Evolutionary conservation across 2,113 vertebrate species (phyloP), one percentile per base, ranked within the genome.

Genomic region (Phodopus roborovskii): DNA sequence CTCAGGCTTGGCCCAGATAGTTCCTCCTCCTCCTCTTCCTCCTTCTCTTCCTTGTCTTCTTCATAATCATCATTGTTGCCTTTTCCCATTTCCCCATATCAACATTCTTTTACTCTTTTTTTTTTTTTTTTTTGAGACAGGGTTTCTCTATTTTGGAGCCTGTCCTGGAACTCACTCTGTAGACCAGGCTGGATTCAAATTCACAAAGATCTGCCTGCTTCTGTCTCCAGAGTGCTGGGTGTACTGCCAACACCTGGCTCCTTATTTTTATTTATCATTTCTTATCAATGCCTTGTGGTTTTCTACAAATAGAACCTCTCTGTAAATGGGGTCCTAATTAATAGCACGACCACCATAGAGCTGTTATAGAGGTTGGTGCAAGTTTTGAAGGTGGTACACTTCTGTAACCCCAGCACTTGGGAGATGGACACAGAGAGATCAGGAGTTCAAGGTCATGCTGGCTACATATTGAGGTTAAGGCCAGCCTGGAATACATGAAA

Each of bases 181-280:
- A 13, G 53, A 56, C 53, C 53, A 56, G 53, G 53, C 53, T 56
- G 53, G 53, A 56, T 12, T 56, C 13, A 15, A 56, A 56, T 12
- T 56, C 53, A 56, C 53, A 56, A 56, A 56, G 12, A 56, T 56
- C 12, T 56, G 53, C 53, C 53, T 56, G 53, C 53, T 12, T 56
- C 53, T 56, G 53, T 12, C 53, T 56, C 12, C 9, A 3, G 53
- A 56, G 53, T 56, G 12, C 53, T 56, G 53, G 53, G 53, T 56
- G 53, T 3, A 56, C 53, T 12, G 2, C 53, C 53, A 56, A 13
- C 13, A 12, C 53, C 53, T 56, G 53, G 53, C 13, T 56, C 36
- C 81, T 94, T 93, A 90, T 56, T 94, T 66, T 90, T 73, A 89
- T 74, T 56, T 83, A 83, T 83, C 50, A 71, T 36, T 96, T 74